These are phyloP conservation scores for Argya squamiceps DNA, from an alignment of 2,797 vertebrate genomes.

Conservation along the genomic window DNA sequence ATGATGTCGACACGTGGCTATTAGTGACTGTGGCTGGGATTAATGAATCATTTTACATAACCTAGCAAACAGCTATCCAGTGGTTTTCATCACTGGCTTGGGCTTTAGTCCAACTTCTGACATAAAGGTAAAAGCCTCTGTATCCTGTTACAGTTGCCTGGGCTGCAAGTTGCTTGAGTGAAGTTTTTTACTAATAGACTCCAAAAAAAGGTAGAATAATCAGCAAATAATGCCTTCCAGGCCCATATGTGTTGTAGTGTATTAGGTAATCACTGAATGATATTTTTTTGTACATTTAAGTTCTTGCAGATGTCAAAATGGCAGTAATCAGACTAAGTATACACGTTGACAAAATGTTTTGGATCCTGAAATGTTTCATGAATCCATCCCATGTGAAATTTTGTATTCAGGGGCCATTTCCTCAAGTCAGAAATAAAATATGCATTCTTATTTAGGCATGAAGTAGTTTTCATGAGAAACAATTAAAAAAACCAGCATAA, in stretches of 20 bases:
- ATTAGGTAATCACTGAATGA: neutral
- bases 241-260: neutral
- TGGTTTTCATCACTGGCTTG: constrained; percentile 7
- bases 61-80: neutral
- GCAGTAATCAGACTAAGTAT: neutral
- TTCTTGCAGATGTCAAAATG: neutral
- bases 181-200: neutral
- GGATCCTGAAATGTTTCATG: neutral
- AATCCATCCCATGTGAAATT: neutral
- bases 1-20: constrained; percentile 8
- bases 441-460: neutral
- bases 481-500: neutral
- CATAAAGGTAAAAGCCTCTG: neutral
- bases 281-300: neutral
- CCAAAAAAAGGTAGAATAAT: neutral
- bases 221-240: neutral
- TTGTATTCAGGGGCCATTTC: neutral
- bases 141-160: neutral
- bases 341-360: neutral
- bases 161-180: neutral
- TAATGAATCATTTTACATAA: constrained; percentile 42
- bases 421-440: neutral
- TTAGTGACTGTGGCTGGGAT: constrained; percentile 4
- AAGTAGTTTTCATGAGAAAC: neutral
- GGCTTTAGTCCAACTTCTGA: constrained; percentile 10